Base-by-base conservation (phyloP, 2,113 vertebrate genomes). In the Engraulis encrasicolus region DNA sequence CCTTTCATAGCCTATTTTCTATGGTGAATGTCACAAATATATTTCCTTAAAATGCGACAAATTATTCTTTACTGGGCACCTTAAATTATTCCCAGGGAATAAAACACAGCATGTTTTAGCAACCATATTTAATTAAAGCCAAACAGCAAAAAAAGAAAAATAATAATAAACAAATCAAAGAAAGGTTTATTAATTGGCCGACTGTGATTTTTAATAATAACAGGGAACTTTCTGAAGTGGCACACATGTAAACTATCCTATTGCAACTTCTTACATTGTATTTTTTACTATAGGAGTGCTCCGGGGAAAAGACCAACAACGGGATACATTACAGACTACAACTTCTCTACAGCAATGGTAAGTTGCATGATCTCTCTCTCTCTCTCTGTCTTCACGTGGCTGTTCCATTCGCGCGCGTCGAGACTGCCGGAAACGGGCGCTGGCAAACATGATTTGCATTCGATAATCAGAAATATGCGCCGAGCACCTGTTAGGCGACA, bases 261-360 rank as follows among this genome's bases (percentile, higher is more conserved):
- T 40, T 6, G 14, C 9, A 82, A 74, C 23, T n/a, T 12, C 1
- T 34, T 74, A 34, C 27, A 89, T 78, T 87, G 74, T 90, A 83
- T 86, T 88, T 50, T 20, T 82, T 36, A 87, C 77, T 61, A 61
- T 83, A 98, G 97, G 97, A 98, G 93, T 96, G 95, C 82, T 97
- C 95, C 93, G 97, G 96, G 79, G 97, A 98, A 92, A 98, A 98
- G 95, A 98, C 97, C 91, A 98, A 98, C 93, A 98, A 98, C 88
- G 97, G 97, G 85, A 98, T 98, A 89, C 97, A 98, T 92, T 98
- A 98, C 93, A 95, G 97, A 88, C 95, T 98, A 79, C 97, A 98
- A 93, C 97, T 98, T 34, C 97, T 98, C 81, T 98, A 98, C 94
- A 97, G 97, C 89, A 98, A 97, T 61, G 97, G 97, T 98, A 94